Percentiles rank a stretch among this genome's conserved stretches.
These are phyloP conservation scores for Artemia sinica DNA, from an alignment of 2,888 invertebrate genomes.

Conservation along the genomic window DNA sequence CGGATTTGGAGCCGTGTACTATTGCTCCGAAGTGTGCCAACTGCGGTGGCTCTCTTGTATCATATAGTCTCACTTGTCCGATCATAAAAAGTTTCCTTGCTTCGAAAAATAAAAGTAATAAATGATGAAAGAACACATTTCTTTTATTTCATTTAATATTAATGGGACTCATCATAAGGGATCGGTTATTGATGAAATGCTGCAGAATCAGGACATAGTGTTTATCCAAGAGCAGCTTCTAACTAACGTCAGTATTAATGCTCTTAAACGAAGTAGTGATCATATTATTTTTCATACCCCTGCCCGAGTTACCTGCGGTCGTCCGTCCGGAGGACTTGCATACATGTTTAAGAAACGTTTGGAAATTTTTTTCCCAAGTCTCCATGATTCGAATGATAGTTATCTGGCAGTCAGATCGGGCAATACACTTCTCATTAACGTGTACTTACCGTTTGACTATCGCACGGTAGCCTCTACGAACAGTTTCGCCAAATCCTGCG, in stretches of 20 bases:
- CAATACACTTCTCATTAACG: background rate
- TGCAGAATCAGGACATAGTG: no score
- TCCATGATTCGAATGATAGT: background rate
- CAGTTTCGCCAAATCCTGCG: no score
- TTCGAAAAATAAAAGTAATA: no score
- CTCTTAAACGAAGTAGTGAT: background rate
- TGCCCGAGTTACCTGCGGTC: background rate
- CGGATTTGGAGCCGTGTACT: no score
- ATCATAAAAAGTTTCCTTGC: no score
- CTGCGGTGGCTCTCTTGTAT: conserved; percentile 5
- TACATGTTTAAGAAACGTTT: background rate
- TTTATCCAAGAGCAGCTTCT: no score
- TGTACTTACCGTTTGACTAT: no score
- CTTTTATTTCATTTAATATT: no score
- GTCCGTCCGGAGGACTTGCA: conserved; percentile 1
- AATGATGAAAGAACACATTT: no score
- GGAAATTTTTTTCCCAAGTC: background rate
- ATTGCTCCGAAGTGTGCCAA: background rate
- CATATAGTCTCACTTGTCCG: background rate
- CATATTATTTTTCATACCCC: background rate
- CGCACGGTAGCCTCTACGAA: no score
- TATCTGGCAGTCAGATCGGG: conserved; percentile 8
- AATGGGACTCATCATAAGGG: no score
- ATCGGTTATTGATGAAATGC: no score
- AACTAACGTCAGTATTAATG: background rate